Evolutionary conservation across 1,140 invertebrate genomes (phyloP).

Genomic region (Rhopalosiphum padi): DNA sequence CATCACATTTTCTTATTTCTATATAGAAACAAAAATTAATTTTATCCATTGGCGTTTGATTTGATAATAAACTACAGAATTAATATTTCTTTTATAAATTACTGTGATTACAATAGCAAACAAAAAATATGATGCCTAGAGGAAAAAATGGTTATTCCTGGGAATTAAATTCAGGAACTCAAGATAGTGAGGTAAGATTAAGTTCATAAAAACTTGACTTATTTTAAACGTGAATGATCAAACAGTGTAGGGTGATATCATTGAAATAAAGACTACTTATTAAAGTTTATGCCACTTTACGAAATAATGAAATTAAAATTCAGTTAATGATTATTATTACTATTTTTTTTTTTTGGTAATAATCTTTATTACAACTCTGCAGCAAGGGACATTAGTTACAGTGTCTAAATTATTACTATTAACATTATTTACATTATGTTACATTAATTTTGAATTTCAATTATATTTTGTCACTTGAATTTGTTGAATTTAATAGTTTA

Average conservation of each 20-base stretch:
- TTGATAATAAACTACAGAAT: background rate
- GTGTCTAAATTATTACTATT: too few species aligned
- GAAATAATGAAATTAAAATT: background rate
- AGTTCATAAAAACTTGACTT: background rate
- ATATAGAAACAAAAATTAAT: background rate
- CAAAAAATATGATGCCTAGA: slow-evolving; percentile 42
- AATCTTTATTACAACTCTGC: too few species aligned
- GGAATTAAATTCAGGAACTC: slow-evolving; percentile 48
- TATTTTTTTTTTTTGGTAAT: too few species aligned
- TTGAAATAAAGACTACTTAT: background rate
- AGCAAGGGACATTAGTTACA: too few species aligned
- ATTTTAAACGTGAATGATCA: background rate
- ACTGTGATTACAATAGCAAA: background rate
- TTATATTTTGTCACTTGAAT: too few species aligned
- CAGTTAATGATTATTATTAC: background rate
- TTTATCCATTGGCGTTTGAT: background rate
- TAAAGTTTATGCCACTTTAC: background rate
- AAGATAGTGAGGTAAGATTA: slow-evolving; percentile 48
- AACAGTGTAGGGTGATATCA: background rate
- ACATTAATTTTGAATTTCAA: too few species aligned
- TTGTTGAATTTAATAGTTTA: too few species aligned
- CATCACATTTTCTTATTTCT: background rate
- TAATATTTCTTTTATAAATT: background rate
- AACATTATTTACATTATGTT: too few species aligned
- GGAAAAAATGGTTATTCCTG: slow-evolving; percentile 51